Evolutionary conservation across 2,113 vertebrate genomes (phyloP).

Genomic region (Gymnarchus niloticus): DNA sequence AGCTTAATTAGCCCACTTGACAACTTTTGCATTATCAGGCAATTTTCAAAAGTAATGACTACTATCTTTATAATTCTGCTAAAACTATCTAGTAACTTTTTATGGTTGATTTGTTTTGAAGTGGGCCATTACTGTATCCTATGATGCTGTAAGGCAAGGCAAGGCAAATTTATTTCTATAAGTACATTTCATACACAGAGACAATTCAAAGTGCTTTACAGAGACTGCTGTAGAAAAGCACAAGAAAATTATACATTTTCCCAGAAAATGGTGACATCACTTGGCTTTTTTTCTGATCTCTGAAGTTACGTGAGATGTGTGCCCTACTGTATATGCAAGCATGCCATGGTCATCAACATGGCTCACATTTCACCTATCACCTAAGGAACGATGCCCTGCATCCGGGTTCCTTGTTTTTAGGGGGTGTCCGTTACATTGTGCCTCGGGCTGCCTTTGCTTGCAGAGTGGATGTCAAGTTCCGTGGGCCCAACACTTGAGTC

Average conservation of each 20-base stretch:
- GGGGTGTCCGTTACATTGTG: background rate
- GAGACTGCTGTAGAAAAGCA: too few species aligned
- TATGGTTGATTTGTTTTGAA: background rate
- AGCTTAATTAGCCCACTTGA: background rate
- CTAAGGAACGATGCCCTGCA: background rate
- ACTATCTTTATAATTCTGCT: background rate
- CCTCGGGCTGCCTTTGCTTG: background rate
- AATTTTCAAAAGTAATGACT: background rate
- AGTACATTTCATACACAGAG: too few species aligned
- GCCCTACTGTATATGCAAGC: background rate
- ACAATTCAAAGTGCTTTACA: too few species aligned
- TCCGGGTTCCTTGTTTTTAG: background rate
- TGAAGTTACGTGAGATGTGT: background rate
- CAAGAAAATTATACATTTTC: too few species aligned
- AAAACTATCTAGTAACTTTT: background rate
- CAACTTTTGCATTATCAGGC: background rate
- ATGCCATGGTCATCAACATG: background rate
- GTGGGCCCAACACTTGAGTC: background rate
- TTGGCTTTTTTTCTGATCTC: slow-evolving; percentile 3
- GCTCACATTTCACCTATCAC: background rate
- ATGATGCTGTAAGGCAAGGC: background rate
- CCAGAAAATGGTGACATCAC: background rate
- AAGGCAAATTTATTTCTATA: too few species aligned
- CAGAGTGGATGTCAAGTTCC: background rate
- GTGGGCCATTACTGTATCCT: background rate